Percentiles rank a stretch among this genome's conserved stretches.
Conservation (phyloP, 2,113 vertebrate genomes). For the Plestiodon gilberti region DNA sequence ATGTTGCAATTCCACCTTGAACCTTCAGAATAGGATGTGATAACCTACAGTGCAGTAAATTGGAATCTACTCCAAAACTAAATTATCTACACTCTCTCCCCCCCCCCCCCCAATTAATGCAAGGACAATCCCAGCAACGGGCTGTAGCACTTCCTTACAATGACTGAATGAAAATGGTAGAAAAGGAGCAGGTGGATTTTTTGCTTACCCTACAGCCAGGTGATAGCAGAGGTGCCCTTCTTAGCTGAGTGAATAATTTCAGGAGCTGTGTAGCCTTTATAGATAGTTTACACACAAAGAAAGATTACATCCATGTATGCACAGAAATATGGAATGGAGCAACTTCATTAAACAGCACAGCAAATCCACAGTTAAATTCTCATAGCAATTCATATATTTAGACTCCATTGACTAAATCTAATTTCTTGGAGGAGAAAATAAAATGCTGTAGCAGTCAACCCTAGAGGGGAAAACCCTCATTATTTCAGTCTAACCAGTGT, state of each 20-base stretch:
- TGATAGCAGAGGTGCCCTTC: neutral
- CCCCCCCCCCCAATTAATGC: neutral
- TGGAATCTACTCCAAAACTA: neutral
- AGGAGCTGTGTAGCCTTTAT: neutral
- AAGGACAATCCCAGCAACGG: neutral
- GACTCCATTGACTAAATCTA: neutral
- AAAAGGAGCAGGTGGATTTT: neutral
- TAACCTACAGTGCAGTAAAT: neutral
- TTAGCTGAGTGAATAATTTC: neutral
- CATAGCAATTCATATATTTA: neutral
- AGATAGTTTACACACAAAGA: rapidly evolving
- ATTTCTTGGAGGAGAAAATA: neutral
- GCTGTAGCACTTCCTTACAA: neutral
- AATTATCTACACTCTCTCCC: neutral
- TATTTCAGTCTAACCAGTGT: neutral
- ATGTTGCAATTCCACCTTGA: neutral
- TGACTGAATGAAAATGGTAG: neutral
- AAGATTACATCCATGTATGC: neutral
- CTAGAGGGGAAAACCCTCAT: neutral
- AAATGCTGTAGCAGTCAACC: neutral
- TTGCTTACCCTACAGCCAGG: neutral
- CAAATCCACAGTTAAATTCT: neutral
- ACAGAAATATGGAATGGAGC: neutral
- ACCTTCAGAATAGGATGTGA: neutral
- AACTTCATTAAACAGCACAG: neutral